These are phyloP conservation scores for Zosterops hypoxanthus DNA, from an alignment of 2,113 vertebrate genomes.

Conservation along the genomic window DNA sequence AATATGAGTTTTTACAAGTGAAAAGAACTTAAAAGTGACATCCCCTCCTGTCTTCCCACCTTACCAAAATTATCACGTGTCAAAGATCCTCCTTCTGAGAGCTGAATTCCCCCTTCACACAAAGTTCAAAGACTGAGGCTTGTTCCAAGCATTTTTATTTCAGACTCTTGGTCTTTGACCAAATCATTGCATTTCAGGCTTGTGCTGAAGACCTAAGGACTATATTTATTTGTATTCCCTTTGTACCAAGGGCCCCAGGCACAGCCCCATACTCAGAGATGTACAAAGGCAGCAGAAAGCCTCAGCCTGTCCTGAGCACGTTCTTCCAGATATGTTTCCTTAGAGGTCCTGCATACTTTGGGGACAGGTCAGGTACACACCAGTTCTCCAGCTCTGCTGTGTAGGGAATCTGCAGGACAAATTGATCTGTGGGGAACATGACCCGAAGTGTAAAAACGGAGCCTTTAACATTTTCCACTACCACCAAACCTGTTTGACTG, in stretches of 20 bases:
- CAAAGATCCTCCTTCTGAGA: slow-evolving; percentile 34
- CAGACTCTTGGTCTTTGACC: slow-evolving; percentile 51
- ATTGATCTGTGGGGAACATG: slow-evolving; percentile 18
- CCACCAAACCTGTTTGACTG: slow-evolving; percentile 75
- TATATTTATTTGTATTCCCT: not conserved
- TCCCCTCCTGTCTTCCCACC: not conserved
- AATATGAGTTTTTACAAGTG: not conserved
- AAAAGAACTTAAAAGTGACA: not conserved
- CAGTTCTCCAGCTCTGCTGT: not conserved
- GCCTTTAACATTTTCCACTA: slow-evolving; percentile 66
- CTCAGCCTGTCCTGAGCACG: not conserved
- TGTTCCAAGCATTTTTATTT: slow-evolving; percentile 48
- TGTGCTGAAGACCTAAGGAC: slow-evolving; percentile 7
- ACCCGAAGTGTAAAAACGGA: slow-evolving; percentile 52
- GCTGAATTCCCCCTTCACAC: slow-evolving; percentile 18
- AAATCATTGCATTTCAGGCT: slow-evolving; percentile 3
- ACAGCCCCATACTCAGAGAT: not conserved
- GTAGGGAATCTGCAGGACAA: not conserved
- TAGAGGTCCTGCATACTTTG: not conserved
- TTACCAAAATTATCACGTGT: slow-evolving; percentile 31
- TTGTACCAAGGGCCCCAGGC: not conserved
- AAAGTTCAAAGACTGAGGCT: slow-evolving; percentile 1
- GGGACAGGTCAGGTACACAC: not conserved
- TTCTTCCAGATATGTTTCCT: not conserved
- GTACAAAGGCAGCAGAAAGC: not conserved